These are phyloP conservation scores for Melanostigma gelatinosum DNA, from an alignment of 2,113 vertebrate species.

Conservation along the genomic window DNA sequence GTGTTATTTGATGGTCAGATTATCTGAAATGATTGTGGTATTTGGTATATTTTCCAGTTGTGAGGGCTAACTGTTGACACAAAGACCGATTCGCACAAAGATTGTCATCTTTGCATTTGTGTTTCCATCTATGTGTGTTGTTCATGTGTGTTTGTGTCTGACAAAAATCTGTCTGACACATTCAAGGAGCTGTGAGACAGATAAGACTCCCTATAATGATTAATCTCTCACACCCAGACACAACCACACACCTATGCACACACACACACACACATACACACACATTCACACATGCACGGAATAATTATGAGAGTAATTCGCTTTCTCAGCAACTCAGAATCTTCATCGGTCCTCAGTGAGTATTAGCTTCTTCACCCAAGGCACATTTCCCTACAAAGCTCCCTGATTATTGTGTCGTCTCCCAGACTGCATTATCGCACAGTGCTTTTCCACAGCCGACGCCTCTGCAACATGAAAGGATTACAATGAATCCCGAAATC, in stretches of 20 bases:
- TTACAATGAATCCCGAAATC: conserved; percentile 29
- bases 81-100: not conserved
- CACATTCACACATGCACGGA: conserved; percentile 31
- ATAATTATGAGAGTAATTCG: conserved; percentile 77
- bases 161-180: conserved; percentile 49
- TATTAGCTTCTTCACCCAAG: conserved; percentile 64
- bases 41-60: not conserved
- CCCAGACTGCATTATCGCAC: conserved; percentile 25
- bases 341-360: conserved; percentile 71
- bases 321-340: conserved; percentile 73
- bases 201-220: conserved; percentile 44
- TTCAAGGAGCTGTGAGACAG: conserved; percentile 35
- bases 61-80: not conserved
- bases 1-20: not conserved
- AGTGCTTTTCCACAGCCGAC: conserved; percentile 17
- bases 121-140: conserved; percentile 7
- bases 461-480: conserved; percentile 17
- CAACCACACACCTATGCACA: conserved; percentile 2
- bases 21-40: not conserved
- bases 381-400: conserved; percentile 64
- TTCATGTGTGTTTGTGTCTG: conserved; percentile 31
- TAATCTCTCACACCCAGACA: conserved; percentile 35
- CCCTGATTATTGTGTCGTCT: conserved; percentile 66
- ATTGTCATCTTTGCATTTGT: not conserved
- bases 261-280: conserved; percentile 23